phyloP scores from a whole-genome alignment of 2,888 invertebrate genomes.

The Ochropacha duplaris region DNA sequence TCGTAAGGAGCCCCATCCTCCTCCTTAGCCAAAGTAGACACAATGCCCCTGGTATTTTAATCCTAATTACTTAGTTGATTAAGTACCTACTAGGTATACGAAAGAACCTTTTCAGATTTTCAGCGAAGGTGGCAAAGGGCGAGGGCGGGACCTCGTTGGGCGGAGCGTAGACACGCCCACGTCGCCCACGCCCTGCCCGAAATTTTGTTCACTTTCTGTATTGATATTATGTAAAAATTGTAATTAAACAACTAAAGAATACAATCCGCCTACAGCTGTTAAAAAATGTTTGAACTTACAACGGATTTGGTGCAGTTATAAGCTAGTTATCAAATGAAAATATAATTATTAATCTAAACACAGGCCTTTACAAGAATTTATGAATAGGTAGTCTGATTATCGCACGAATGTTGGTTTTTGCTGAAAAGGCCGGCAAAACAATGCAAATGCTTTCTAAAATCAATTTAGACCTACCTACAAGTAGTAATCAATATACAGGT shows the following conservation, averaged over 20 bases:
- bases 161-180: slow-evolving; percentile 77
- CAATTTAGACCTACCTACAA: too few species aligned
- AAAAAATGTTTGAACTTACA: too few species aligned
- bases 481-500: too few species aligned
- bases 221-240: slow-evolving; percentile 37
- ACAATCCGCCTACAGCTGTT: background rate
- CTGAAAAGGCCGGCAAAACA: too few species aligned
- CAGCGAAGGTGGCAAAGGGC: slow-evolving; percentile 75
- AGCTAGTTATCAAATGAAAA: too few species aligned
- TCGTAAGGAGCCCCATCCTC: too few species aligned
- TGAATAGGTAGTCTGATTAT: too few species aligned
- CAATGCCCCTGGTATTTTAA: background rate
- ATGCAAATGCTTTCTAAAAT: too few species aligned
- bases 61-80: slow-evolving; percentile 27
- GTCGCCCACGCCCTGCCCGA: slow-evolving; percentile 70
- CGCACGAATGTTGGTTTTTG: too few species aligned
- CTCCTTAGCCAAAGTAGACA: background rate
- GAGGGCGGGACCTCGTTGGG: slow-evolving; percentile 75
- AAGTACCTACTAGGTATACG: slow-evolving; percentile 48
- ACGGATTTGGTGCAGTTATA: too few species aligned
- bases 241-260: slow-evolving; percentile 15
- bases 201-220: slow-evolving; percentile 61
- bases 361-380: too few species aligned
- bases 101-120: slow-evolving; percentile 62
- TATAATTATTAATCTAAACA: too few species aligned